Percentiles rank a stretch among this genome's conserved stretches.
Evolutionary conservation across 2,113 vertebrate genomes (phyloP).

Genomic region (Prionailurus viverrinus): DNA sequence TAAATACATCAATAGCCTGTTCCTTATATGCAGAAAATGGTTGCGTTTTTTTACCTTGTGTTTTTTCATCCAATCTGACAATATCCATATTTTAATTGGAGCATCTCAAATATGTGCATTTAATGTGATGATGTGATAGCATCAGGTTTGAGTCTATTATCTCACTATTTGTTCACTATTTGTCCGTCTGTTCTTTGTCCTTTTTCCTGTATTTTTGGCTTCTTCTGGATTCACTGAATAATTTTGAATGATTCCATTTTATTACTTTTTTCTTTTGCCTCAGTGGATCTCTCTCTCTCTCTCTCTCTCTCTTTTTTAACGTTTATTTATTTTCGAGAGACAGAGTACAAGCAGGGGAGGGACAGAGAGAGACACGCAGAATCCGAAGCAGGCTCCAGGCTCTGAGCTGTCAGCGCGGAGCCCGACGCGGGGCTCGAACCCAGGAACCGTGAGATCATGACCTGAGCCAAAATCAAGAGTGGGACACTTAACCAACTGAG

Average conservation of each 20-base stretch:
- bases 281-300: background rate
- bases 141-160: background rate
- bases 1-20: too few species aligned
- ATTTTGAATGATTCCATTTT: background rate
- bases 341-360: too few species aligned
- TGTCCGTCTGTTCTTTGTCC: background rate
- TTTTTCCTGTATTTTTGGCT: background rate
- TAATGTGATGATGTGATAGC: background rate
- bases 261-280: background rate
- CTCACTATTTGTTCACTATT: background rate
- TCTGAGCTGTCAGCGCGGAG: too few species aligned
- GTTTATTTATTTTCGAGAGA: too few species aligned
- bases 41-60: background rate
- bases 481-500: too few species aligned
- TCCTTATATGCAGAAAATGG: background rate
- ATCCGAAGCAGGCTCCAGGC: too few species aligned
- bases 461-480: too few species aligned
- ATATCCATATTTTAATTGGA: background rate
- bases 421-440: too few species aligned
- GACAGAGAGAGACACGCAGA: too few species aligned
- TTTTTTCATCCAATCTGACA: background rate
- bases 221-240: constrained; percentile 19
- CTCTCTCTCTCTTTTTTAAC: too few species aligned
- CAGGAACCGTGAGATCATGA: too few species aligned
- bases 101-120: background rate